Evolutionary conservation across 2,797 vertebrate species (phyloP).

Genomic region (Setipinna tenuifilis): DNA sequence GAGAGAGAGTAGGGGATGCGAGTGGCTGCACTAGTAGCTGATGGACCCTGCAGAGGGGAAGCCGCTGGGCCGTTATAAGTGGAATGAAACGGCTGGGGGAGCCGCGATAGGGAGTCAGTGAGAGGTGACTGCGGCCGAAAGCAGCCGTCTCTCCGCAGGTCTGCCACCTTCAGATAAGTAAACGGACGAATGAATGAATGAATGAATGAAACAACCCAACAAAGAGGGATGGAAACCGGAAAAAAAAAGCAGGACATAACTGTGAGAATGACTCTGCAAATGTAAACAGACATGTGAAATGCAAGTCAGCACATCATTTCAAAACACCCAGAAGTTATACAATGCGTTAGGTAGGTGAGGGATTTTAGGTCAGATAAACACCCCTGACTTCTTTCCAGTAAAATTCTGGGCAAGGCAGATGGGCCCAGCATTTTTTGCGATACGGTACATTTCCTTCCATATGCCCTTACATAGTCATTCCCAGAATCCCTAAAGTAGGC

Average conservation of each 20-base stretch:
- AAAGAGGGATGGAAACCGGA: conserved; percentile 27
- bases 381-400: not conserved
- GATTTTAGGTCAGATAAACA: not conserved
- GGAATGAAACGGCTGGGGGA: conserved; percentile 54
- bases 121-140: conserved; percentile 62
- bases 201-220: conserved; percentile 32
- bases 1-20: not conserved
- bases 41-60: conserved; percentile 35
- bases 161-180: conserved; percentile 50
- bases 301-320: not conserved
- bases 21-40: conserved; percentile 13
- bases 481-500: not conserved
- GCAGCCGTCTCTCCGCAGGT: conserved; percentile 70
- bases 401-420: not conserved
- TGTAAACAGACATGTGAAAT: not conserved
- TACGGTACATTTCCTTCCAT: not conserved
- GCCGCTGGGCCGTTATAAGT: conserved; percentile 55
- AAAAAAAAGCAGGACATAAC: conserved; percentile 8
- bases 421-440: not conserved
- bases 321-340: not conserved
- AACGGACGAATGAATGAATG: too few relatives aligned
- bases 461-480: conserved; percentile 18
- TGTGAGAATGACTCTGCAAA: not conserved
- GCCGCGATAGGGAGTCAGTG: conserved; percentile 45
- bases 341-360: not conserved